phyloP scores from a whole-genome alignment of 2,888 invertebrate species.

The Girardia tigrina region DNA sequence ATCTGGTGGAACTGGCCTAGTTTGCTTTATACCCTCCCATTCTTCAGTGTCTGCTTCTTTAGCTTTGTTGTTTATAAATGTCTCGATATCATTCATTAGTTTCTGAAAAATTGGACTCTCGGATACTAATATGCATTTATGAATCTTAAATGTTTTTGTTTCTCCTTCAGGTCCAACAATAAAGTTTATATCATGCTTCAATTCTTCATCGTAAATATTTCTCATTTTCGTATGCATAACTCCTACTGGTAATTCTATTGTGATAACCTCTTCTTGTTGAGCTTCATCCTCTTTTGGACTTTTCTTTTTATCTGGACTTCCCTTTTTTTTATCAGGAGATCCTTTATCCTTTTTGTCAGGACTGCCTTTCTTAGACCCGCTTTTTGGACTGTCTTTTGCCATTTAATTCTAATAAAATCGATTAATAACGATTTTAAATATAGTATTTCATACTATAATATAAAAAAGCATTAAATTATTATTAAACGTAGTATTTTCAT shows the following conservation, averaged over 20 bases:
- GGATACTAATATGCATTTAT: slow-evolving; percentile 28
- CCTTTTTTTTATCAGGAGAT: slow-evolving; percentile 11
- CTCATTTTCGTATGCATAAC: slow-evolving; percentile 29
- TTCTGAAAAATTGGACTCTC: slow-evolving; percentile 33
- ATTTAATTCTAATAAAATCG: neutral
- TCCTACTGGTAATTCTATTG: slow-evolving; percentile 13
- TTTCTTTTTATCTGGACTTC: slow-evolving; percentile 31
- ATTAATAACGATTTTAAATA: too few species aligned
- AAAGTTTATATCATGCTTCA: slow-evolving; percentile 32
- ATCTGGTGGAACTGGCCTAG: slow-evolving; percentile 8
- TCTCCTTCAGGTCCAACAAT: slow-evolving; percentile 27
- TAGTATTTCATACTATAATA: too few species aligned
- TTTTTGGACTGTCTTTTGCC: slow-evolving; percentile 19
- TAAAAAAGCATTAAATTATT: too few species aligned
- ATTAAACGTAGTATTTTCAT: too few species aligned
- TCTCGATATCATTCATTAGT: slow-evolving; percentile 13
- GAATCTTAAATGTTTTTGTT: neutral
- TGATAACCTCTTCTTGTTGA: slow-evolving; percentile 26
- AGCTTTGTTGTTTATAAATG: neutral
- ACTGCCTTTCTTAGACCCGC: neutral
- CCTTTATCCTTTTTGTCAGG: slow-evolving; percentile 26
- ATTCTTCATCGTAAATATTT: neutral
- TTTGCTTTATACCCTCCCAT: neutral
- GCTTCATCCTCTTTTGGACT: neutral
- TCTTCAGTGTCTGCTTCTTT: neutral